A percentile compares a stretch with the other conserved stretches of the same genome.
Evolutionary conservation across 1,140 invertebrate species (phyloP).

Genomic region (Heterodera schachtii): DNA sequence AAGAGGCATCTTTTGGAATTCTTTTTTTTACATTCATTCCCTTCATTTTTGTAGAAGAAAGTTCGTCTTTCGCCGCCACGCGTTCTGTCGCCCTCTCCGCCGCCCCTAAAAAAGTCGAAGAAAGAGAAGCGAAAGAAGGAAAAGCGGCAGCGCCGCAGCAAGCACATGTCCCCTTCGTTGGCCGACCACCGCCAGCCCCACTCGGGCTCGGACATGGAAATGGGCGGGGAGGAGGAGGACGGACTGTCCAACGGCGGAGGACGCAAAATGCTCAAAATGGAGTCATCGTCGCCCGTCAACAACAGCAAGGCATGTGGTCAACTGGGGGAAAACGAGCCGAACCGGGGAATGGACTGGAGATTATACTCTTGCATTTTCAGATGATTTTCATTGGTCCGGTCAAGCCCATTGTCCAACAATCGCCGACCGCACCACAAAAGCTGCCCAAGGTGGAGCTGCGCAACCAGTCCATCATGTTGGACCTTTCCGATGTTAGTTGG

Average conservation of each 20-base stretch:
- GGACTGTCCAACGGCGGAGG: not conserved
- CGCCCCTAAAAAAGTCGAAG: conserved; percentile 17
- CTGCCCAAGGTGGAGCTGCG: not conserved
- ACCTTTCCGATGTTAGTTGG: not conserved
- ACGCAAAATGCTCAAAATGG: not conserved
- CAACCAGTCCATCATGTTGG: not conserved
- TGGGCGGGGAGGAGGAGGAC: conserved; percentile 36
- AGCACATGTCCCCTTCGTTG: conserved; percentile 19
- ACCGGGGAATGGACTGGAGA: not conserved
- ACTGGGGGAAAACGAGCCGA: no score
- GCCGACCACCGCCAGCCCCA: not conserved
- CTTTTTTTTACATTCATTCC: no score
- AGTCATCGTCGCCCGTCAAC: not conserved
- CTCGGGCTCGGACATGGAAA: conserved; percentile 36
- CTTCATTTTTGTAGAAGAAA: conserved; percentile 1
- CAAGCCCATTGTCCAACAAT: not conserved
- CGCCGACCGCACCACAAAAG: not conserved
- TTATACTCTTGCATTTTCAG: not conserved
- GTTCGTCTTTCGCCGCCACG: conserved; percentile 10
- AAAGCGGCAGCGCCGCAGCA: conserved; percentile 26
- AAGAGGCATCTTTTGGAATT: not conserved
- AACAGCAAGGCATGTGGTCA: no score
- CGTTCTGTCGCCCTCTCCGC: conserved; percentile 12
- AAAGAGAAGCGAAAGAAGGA: conserved; percentile 33
- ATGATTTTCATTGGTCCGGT: not conserved